Evolutionary conservation across 2,888 invertebrate species (phyloP).

Genomic region (Cheilosia pagana): DNA sequence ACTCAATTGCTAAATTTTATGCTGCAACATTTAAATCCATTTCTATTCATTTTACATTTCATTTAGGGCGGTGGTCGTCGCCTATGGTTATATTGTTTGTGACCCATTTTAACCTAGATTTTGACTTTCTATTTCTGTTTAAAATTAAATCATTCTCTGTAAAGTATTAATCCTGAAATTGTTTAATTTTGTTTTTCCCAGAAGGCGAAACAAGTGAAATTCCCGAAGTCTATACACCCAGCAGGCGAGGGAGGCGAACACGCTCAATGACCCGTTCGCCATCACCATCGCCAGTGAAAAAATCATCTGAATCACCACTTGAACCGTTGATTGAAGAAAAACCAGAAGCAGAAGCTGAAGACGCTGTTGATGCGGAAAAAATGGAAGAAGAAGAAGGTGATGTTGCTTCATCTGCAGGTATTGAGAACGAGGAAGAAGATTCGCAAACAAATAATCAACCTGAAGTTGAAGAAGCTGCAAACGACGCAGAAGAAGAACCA

Average conservation of each 20-base stretch:
- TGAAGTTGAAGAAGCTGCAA: slow-evolving; percentile 40
- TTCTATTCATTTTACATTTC: too few relatives aligned
- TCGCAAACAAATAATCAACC: slow-evolving; percentile 25
- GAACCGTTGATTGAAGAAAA: slow-evolving; percentile 79
- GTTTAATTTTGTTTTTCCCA: not conserved
- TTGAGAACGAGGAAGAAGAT: slow-evolving; percentile 57
- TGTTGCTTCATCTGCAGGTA: slow-evolving; percentile 54
- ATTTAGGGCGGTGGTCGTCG: too few relatives aligned
- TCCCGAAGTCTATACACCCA: slow-evolving; percentile 78
- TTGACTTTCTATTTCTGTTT: too few relatives aligned
- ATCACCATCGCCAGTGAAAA: slow-evolving; percentile 80
- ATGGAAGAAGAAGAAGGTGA: slow-evolving; percentile 50
- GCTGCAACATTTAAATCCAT: too few relatives aligned
- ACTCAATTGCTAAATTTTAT: too few relatives aligned
- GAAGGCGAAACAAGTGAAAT: slow-evolving; percentile 76
- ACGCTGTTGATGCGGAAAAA: slow-evolving; percentile 18
- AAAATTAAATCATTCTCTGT: too few relatives aligned
- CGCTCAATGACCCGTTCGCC: slow-evolving; percentile 82
- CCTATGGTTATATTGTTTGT: too few relatives aligned
- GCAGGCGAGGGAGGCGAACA: slow-evolving; percentile 81
- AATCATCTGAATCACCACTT: slow-evolving; percentile 77
- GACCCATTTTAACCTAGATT: too few relatives aligned
- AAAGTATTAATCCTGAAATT: not conserved
- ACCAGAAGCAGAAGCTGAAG: slow-evolving; percentile 51
- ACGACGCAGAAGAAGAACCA: slow-evolving; percentile 43